Conservation (phyloP, 1,140 invertebrate species). For the Mylabris phalerata region DNA sequence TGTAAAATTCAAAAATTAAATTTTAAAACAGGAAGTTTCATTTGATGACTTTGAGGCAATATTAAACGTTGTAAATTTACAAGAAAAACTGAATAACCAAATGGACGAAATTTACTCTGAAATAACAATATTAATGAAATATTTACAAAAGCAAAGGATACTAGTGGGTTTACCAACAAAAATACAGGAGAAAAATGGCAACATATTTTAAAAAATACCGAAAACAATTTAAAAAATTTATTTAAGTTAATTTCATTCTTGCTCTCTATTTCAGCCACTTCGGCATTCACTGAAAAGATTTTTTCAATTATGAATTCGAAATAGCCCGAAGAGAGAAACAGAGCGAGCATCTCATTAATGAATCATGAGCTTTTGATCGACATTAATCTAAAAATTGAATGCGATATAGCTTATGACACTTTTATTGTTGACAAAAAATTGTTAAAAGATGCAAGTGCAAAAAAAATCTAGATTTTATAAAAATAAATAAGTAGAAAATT, state of each 20-base stretch:
- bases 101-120: not conserved
- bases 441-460: not conserved
- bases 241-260: slow-evolving; percentile 2
- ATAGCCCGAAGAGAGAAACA: slow-evolving; percentile 17
- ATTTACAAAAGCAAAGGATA: not conserved
- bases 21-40: no score
- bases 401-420: not conserved
- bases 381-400: not conserved
- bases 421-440: not conserved
- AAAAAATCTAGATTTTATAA: not conserved
- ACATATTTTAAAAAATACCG: not conserved
- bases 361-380: slow-evolving; percentile 6
- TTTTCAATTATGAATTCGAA: slow-evolving; percentile 14
- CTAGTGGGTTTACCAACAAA: not conserved
- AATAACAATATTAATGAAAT: not conserved
- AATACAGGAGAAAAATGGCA: not conserved
- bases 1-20: no score
- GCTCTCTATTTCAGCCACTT: slow-evolving; percentile 9
- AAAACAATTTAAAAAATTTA: not conserved
- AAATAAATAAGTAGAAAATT: no score
- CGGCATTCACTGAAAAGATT: slow-evolving; percentile 10
- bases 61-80: not conserved
- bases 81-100: no score
- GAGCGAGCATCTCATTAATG: not conserved
- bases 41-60: not conserved